Evolutionary conservation across 2,888 invertebrate genomes (phyloP), one percentile per base, ranked within the genome.

Genomic region (Horisme vitalbata): DNA sequence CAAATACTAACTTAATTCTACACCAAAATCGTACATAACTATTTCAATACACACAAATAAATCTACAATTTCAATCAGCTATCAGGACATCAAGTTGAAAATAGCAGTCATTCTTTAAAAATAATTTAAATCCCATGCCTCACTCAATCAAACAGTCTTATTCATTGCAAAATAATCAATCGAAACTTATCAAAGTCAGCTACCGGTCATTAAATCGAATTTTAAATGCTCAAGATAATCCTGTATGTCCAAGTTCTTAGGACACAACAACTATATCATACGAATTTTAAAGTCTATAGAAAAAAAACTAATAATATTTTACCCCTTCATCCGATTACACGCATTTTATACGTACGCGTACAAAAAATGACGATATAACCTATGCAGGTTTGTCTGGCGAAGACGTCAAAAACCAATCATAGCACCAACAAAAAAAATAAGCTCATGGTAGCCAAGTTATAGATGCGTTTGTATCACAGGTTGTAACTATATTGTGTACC

Each of bases 311-410:
- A 53, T 39, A 52, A 48, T 52, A 54, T 41, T n/a, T 48, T 87
- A 88, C 88, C 87, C 88, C 83, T 87, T 79, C 64, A 61, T 80
- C 87, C 87, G 83, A 82, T 79, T 78, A 79, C 65, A 79, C 78
- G 82, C 82, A 74, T 78, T 75, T 72, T 64, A 78, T 75, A 80
- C 75, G 73, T 65, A 46, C 50, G 61, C 71, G 79, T 78, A 77
- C 70, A 75, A 75, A 44, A 72, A 65, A 65, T 43, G 39, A 63
- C 78, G 79, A 84, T 80, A 80, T 70, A 82, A 78, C 72, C 86
- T 68, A 85, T 78, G 81, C 84, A 82, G 80, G 80, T 79, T 24
- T 37, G 9, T 54, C 30, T 33, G 45, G 32, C 39, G 36, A 37
- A 32, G 20, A 35, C 4, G 26, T 21, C 26, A 26, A 26, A 26